Percentiles rank a stretch among this genome's conserved stretches.
These are phyloP conservation scores for Cyphomyrmex costatus DNA, from an alignment of 1,140 invertebrate species.

Conservation along the genomic window DNA sequence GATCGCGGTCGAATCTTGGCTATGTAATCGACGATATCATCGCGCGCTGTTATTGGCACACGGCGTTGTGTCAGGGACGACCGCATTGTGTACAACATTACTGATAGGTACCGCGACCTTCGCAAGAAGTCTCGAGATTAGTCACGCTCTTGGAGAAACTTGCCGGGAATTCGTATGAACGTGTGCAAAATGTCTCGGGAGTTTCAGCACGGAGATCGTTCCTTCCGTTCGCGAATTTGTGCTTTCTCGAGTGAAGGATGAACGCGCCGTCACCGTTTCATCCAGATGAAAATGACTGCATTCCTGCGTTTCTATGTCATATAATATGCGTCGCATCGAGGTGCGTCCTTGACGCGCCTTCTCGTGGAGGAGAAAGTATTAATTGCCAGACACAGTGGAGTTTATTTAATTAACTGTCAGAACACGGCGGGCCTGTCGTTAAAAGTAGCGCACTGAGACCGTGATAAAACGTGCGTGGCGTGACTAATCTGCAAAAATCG, in stretches of 20 bases:
- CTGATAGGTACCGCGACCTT: constrained; percentile 17
- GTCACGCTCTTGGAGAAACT: not conserved
- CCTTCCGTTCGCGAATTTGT: not conserved
- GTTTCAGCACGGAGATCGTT: not conserved
- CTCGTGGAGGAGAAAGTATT: constrained; percentile 46
- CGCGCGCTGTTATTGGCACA: constrained; percentile 44
- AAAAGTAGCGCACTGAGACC: not conserved
- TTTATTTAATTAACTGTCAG: constrained; percentile 47
- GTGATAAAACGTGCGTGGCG: not conserved
- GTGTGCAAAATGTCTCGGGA: too few relatives aligned
- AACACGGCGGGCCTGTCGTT: constrained; percentile 5
- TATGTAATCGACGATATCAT: constrained; percentile 55
- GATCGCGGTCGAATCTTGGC: constrained; percentile 53
- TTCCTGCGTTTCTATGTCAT: constrained; percentile 8
- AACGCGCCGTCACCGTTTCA: not conserved
- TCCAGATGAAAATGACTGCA: constrained; percentile 30
- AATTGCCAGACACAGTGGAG: constrained; percentile 27
- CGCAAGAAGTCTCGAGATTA: not conserved
- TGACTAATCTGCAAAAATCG: not conserved
- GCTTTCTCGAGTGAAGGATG: not conserved
- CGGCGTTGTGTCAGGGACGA: constrained; percentile 44
- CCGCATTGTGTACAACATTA: not conserved
- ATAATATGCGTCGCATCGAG: constrained; percentile 22
- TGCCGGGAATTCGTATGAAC: not conserved
- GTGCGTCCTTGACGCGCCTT: constrained; percentile 49